These are phyloP conservation scores for Chrysemys picta DNA, from an alignment of 2,113 vertebrate species.

Conservation along the genomic window DNA sequence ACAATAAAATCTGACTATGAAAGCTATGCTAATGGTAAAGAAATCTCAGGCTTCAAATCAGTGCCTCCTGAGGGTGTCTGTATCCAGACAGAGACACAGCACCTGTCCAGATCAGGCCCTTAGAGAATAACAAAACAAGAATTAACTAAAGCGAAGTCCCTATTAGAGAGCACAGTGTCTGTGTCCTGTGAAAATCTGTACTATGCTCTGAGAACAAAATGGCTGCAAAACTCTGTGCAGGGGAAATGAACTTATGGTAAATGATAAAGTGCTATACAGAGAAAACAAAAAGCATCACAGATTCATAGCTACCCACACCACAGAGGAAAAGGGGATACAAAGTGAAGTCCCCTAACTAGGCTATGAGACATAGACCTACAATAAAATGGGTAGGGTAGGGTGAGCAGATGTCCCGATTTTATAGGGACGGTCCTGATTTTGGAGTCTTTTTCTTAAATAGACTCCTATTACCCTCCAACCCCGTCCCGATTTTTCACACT, in stretches of 20 bases:
- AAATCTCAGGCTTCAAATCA: not conserved
- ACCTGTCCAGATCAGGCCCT: not conserved
- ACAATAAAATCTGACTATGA: not conserved
- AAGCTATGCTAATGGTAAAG: not conserved
- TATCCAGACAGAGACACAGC: not conserved
- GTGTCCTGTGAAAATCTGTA: not conserved
- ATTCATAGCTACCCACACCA: not conserved
- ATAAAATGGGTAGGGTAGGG: not conserved
- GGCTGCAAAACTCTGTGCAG: not conserved
- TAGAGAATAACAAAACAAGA: slow-evolving; percentile 13
- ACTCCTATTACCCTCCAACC: no score
- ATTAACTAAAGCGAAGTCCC: slow-evolving; percentile 18
- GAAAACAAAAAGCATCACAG: not conserved
- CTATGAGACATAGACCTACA: not conserved
- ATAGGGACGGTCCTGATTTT: no score
- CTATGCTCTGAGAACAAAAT: not conserved
- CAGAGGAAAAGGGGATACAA: not conserved
- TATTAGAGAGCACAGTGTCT: not conserved
- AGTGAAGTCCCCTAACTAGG: not conserved
- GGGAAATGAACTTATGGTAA: not conserved
- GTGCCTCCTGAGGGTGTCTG: not conserved
- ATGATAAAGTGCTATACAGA: not conserved
- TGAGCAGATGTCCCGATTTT: no score
- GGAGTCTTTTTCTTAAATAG: no score
- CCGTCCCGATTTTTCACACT: no score